These are phyloP conservation scores for Datnioides undecimradiatus DNA, from an alignment of 2,113 vertebrate species.

Conservation along the genomic window DNA sequence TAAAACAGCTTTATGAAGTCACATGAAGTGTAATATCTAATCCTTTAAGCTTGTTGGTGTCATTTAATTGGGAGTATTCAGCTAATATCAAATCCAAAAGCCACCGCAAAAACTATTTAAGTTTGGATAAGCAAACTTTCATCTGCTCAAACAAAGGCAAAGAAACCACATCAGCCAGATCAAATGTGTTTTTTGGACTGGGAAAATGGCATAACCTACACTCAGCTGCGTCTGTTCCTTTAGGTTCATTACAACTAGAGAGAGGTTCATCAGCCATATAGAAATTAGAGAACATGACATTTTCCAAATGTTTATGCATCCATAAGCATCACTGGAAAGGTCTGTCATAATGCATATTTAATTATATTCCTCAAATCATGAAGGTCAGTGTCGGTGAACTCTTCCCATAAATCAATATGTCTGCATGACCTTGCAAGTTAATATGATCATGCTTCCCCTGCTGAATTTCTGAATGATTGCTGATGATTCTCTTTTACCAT, in stretches of 20 bases:
- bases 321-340: conserved; percentile 49
- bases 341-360: conserved; percentile 73
- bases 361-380: conserved; percentile 65
- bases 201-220: conserved; percentile 25
- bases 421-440: conserved; percentile 66
- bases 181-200: conserved; percentile 32
- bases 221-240: conserved; percentile 32
- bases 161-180: conserved; percentile 7
- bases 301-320: conserved; percentile 69
- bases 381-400: conserved; percentile 65
- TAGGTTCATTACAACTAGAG: conserved; percentile 26
- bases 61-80: conserved; percentile 23
- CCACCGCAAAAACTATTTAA: conserved; percentile 18
- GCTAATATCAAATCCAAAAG: conserved; percentile 26
- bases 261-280: conserved; percentile 35
- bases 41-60: conserved; percentile 25
- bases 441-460: conserved; percentile 26
- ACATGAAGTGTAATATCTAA: conserved; percentile 25
- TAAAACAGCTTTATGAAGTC: conserved; percentile 33
- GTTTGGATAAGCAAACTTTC: conserved; percentile 29
- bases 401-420: conserved; percentile 66
- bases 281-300: conserved; percentile 64
- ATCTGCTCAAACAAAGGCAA: conserved; percentile 22
- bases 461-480: conserved; percentile 25
- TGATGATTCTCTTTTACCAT: conserved; percentile 33